Evolutionary conservation across 1,140 invertebrate species (phyloP).

Genomic region (Dysdera silvatica): DNA sequence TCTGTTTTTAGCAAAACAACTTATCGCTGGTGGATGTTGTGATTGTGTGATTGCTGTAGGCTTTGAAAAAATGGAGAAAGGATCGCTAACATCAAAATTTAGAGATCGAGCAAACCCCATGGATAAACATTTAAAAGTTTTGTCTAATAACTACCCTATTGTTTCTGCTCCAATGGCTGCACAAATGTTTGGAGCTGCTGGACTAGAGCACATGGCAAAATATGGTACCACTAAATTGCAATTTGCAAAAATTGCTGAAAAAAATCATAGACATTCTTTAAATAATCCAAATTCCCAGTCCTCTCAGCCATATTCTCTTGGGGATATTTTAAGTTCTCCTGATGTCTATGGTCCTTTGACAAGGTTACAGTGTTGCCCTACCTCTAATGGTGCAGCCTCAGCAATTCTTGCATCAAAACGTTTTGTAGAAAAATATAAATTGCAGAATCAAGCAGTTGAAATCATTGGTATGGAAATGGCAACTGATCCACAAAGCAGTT

Average conservation of each 20-base stretch:
- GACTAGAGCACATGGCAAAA: constrained; percentile 92
- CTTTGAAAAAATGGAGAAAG: constrained; percentile 96
- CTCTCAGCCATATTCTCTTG: constrained; percentile 74
- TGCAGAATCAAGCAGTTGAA: constrained; percentile 78
- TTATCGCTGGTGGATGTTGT: constrained; percentile 75
- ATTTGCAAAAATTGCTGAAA: constrained; percentile 94
- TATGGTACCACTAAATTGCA: constrained; percentile 88
- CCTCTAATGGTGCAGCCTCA: constrained; percentile 89
- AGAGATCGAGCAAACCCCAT: constrained; percentile 85
- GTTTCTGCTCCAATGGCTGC: constrained; percentile 72
- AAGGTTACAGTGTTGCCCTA: constrained; percentile 93
- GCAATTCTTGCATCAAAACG: constrained; percentile 82
- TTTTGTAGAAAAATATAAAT: constrained; percentile 72
- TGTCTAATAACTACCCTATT: constrained; percentile 55
- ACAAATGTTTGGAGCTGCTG: constrained; percentile 95
- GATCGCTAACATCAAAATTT: constrained; percentile 72
- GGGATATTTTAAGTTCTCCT: constrained; percentile 73
- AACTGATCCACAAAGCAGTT: constrained; percentile 78
- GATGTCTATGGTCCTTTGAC: constrained; percentile 78
- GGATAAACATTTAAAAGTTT: constrained; percentile 80
- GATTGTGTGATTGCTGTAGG: constrained; percentile 90
- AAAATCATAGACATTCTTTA: constrained; percentile 92
- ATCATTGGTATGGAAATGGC: constrained; percentile 94
- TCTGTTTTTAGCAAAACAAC: constrained; percentile 78
- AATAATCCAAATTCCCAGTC: constrained; percentile 96